Evolutionary conservation across 2,888 invertebrate genomes (phyloP).

Genomic region (Eristalis pertinax): DNA sequence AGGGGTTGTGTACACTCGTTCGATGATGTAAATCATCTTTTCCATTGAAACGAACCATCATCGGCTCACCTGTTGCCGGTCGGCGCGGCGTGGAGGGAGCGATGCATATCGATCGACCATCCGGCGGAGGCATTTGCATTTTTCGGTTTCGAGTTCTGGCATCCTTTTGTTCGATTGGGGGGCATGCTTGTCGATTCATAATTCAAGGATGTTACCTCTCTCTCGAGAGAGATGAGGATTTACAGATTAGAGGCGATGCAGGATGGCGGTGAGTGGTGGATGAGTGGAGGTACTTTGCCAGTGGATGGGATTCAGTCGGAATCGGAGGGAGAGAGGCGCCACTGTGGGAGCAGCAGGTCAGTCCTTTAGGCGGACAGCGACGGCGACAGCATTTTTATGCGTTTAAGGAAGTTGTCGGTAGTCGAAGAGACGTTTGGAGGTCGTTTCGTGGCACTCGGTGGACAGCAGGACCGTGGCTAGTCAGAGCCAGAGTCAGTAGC

Average conservation of each 20-base stretch:
- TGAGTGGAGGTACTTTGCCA: background rate
- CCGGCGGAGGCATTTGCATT: constrained; percentile 36
- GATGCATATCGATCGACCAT: constrained; percentile 47
- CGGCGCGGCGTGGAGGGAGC: background rate
- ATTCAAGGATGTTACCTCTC: constrained; percentile 57
- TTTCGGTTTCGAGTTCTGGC: constrained; percentile 2
- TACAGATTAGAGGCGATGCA: constrained; percentile 14
- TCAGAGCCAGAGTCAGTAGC: too few species aligned
- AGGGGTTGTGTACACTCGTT: constrained; percentile 48
- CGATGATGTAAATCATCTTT: constrained; percentile 64
- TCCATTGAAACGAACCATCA: constrained; percentile 20
- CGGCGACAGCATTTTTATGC: too few species aligned
- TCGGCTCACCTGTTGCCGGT: constrained; percentile 59
- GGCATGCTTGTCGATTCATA: constrained; percentile 58
- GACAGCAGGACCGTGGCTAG: too few species aligned
- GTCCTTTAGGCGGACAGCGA: too few species aligned
- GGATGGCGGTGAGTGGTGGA: background rate
- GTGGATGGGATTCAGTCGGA: too few species aligned
- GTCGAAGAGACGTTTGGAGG: too few species aligned
- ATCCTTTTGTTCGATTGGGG: constrained; percentile 46
- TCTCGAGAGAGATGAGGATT: constrained; percentile 12
- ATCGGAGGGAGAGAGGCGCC: background rate
- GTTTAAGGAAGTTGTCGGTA: too few species aligned
- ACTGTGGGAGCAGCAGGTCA: background rate
- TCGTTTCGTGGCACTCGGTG: too few species aligned